Conservation (phyloP, 2,113 vertebrate genomes). For the Menura novaehollandiae region DNA sequence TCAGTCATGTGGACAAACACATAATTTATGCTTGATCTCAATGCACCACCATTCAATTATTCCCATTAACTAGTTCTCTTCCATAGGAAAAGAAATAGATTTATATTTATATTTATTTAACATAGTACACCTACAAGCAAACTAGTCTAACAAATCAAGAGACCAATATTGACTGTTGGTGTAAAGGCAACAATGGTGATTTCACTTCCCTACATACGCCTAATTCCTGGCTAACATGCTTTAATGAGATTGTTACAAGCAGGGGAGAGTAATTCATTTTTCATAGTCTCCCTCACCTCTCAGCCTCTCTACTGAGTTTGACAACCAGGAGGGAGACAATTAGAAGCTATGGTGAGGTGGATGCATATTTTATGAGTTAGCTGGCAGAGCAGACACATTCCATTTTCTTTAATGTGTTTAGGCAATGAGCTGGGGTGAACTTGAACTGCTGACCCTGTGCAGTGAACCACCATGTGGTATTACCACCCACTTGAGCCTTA, state of each 20-base stretch:
- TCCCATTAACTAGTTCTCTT: not conserved
- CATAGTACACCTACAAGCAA: not conserved
- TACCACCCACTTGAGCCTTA: not conserved
- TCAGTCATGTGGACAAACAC: not conserved
- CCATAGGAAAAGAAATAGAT: not conserved
- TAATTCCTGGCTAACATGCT: not conserved
- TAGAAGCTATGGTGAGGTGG: not conserved
- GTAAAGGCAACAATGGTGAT: not conserved
- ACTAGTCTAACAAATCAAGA: not conserved
- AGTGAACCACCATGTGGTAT: not conserved
- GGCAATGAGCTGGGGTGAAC: not conserved
- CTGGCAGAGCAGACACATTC: not conserved
- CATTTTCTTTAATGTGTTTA: not conserved
- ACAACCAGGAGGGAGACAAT: not conserved
- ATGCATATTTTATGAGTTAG: constrained; percentile 4
- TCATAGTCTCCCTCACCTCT: not conserved
- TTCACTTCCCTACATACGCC: not conserved
- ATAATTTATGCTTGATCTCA: not conserved
- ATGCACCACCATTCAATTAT: not conserved
- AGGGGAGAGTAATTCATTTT: not conserved
- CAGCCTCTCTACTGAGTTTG: not conserved
- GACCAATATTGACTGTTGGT: not conserved
- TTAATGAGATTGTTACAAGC: not conserved
- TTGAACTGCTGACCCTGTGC: not conserved
- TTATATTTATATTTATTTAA: not conserved